Base-by-base conservation (phyloP, 2,113 vertebrate species). In the Sturnira hondurensis region DNA sequence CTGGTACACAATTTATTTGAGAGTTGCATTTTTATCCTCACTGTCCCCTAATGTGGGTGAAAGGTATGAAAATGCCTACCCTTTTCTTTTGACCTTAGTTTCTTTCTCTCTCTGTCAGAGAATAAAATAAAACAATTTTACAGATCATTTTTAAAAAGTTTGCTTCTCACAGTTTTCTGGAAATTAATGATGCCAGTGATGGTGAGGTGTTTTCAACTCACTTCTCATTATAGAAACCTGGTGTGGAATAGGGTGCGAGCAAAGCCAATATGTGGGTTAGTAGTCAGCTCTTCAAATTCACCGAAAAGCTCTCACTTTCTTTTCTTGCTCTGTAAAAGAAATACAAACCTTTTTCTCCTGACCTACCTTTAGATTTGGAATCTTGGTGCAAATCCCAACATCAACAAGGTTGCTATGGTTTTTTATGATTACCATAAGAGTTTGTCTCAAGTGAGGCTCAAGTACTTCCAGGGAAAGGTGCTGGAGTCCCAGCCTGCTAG, bases 391-490 rank as follows among this genome's bases (percentile, higher is more conserved):
- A 95, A 94, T 70, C 83, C 63, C 84, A 93, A 63, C 22, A 56
- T 47, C 86, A 94, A 56, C 92, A 81, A 7, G n/a, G 93, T 97
- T 93, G 93, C 96, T 94, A 36, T 94, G 92, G 38, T 61, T 89
- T 90, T 94, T 95, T 92, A 91, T 50, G 83, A 80, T 92, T 96
- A 94, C 95, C 96, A 96, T 26, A 96, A 95, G 95, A 97, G 95
- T 97, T 80, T 70, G 93, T 96, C 90, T 97, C 93, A 92, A 97
- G 90, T 96, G 92, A 71, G 65, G 50, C 77, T 96, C 24, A 76
- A 94, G 87, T 52, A 38, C 45, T 33, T 5, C 68, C 33, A 10
- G 4, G 41, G 68, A 71, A 77, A 89, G 80, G 70, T 20, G 43
- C 74, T 76, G 67, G 63, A 63, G 41, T 81, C 88, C 56, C 7